Evolutionary conservation across 2,888 invertebrate species (phyloP), one percentile per base, ranked within the genome.

Genomic region (Sarcophaga variegata): DNA sequence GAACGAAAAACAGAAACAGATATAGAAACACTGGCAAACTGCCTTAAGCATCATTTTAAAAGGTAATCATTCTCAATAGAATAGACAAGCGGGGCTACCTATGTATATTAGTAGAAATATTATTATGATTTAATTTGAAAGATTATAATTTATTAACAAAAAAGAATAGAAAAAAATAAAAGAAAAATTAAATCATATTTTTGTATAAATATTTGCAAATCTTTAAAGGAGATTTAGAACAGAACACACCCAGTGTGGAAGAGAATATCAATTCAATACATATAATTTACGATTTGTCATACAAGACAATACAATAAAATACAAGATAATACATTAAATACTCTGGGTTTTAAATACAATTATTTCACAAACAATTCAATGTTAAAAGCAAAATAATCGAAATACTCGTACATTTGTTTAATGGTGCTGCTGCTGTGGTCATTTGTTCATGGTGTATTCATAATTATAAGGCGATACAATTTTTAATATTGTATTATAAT

Each of bases 251-350:
- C 78, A 22, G 47, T 62, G 64, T 62, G 64, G 17, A 72, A 37
- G 59, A 3, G 64, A 82, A 77, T 54, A 76, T 47, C 45, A 59
- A 14, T 54, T 54, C 5, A 14, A 14, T 54, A 54, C 17, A 4
- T 82, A 67, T 78, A 72, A 83, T 83, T 78, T 62, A 67, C 67
- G n/a, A 78, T 83, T 83, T 78, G 78, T 78, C 78, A 83, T 67
- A 78, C 49, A 78, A 49, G 37, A 37, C 37, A 37, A 37, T 37
- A 37, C 20, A 14, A 49, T 49, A 60, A 22, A 22, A 83, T 67
- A 74, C 49, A 78, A 49, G 37, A 37, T 8, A 37, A 37, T 37
- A 37, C 20, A 14, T 37, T 49, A 60, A 71, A 37, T 67, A 60
- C 27, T 27, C 4, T 4, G 27, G 5, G 27, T 27, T 27, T 27